These are phyloP conservation scores for Martes martes DNA, from an alignment of 2,113 vertebrate species.

Conservation along the genomic window DNA sequence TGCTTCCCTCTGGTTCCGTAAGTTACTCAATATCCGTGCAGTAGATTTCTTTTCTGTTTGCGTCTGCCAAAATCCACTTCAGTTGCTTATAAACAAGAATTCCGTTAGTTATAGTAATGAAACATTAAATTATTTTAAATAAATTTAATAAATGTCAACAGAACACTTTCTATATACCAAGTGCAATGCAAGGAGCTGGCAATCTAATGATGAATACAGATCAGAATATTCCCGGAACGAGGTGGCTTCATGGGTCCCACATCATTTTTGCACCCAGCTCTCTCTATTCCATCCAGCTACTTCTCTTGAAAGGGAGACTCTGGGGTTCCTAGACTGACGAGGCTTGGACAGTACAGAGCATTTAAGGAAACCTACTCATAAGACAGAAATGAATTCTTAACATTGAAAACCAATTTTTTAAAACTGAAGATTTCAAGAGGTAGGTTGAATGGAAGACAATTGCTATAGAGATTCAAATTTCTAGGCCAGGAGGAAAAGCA, in stretches of 20 bases:
- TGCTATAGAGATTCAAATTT: background rate
- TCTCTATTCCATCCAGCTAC: background rate
- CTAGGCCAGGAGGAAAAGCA: background rate
- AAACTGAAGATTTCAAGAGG: background rate
- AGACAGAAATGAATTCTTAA: background rate
- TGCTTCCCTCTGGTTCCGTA: background rate
- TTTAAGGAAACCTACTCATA: background rate
- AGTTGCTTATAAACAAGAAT: background rate
- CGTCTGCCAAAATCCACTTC: background rate
- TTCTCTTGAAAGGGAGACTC: background rate
- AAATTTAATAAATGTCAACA: background rate
- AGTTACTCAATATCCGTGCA: too few species aligned
- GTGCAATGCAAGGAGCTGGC: background rate
- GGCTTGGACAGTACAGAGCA: too few species aligned
- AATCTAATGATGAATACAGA: background rate
- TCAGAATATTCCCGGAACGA: background rate
- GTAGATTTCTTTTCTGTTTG: background rate
- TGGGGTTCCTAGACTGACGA: background rate
- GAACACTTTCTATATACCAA: background rate
- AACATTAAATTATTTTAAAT: background rate
- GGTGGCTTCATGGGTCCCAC: background rate
- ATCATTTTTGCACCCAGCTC: background rate
- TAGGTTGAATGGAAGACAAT: background rate
- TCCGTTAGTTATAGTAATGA: background rate
- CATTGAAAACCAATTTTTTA: background rate